Percentiles rank a stretch among this genome's conserved stretches.
These are phyloP conservation scores for Nemoura dubitans DNA, from an alignment of 2,888 invertebrate species.

Conservation along the genomic window DNA sequence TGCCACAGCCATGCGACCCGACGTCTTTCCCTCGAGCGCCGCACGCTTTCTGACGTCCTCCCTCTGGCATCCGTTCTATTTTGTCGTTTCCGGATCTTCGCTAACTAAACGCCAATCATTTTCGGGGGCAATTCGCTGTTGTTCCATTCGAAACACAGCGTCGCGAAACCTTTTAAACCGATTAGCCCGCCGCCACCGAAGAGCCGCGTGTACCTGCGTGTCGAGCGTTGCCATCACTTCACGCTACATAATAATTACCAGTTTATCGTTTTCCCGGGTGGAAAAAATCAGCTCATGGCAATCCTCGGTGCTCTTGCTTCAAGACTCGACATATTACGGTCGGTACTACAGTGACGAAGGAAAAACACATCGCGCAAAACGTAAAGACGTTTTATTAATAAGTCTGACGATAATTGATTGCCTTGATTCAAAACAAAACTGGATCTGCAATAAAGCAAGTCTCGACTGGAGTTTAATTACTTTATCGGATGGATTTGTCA, in stretches of 20 bases:
- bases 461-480: background rate
- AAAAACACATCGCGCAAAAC: background rate
- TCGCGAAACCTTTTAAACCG: slow-evolving; percentile 29
- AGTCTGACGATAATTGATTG: slow-evolving; percentile 3
- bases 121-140: background rate
- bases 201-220: background rate
- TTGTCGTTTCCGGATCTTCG: slow-evolving; percentile 46
- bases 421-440: background rate
- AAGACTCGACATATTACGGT: too few species aligned
- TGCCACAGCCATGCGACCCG: background rate
- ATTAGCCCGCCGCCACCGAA: slow-evolving; percentile 14
- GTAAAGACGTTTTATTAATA: background rate
- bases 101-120: slow-evolving; percentile 46
- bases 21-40: slow-evolving; percentile 7
- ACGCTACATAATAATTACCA: slow-evolving; percentile 38
- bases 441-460: background rate
- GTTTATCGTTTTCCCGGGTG: slow-evolving; percentile 35
- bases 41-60: slow-evolving; percentile 19
- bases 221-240: slow-evolving; percentile 7
- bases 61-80: slow-evolving; percentile 40
- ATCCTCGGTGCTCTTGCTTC: background rate
- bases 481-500: background rate
- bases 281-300: slow-evolving; percentile 22
- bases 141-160: background rate
- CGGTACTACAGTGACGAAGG: too few species aligned